A percentile compares a stretch with the other conserved stretches of the same genome.
Conservation (phyloP, 2,113 vertebrate species). For the Egretta garzetta region DNA sequence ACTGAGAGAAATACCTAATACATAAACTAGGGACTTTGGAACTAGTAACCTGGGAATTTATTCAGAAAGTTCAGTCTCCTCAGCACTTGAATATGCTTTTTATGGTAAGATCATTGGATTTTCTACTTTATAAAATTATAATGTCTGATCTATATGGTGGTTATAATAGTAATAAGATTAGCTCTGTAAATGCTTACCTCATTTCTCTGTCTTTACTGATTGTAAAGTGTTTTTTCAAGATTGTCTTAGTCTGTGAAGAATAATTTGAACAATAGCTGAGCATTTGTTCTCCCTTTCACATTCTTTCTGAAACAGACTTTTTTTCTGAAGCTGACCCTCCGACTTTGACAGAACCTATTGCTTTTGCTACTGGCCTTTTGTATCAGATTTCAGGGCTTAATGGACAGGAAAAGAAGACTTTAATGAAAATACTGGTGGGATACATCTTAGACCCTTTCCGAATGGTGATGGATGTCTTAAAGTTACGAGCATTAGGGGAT, state of each 20-base stretch:
- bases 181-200: background rate
- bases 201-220: background rate
- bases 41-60: background rate
- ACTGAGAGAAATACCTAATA: background rate
- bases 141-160: background rate
- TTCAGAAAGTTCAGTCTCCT: background rate
- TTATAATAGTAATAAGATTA: background rate
- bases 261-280: background rate
- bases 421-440: background rate
- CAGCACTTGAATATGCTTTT: background rate
- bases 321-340: background rate
- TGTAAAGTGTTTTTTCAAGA: background rate
- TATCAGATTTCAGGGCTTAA: background rate
- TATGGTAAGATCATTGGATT: background rate
- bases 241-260: background rate
- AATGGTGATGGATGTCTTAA: background rate
- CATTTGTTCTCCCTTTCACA: background rate
- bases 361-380: background rate
- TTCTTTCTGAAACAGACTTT: background rate
- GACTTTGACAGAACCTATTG: background rate
- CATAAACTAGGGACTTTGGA: background rate
- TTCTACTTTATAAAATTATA: background rate
- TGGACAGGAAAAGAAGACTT: background rate
- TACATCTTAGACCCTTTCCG: background rate
- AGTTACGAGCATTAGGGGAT: background rate